phyloP scores from a whole-genome alignment of 2,888 invertebrate genomes.

The Epiblema foenella region DNA sequence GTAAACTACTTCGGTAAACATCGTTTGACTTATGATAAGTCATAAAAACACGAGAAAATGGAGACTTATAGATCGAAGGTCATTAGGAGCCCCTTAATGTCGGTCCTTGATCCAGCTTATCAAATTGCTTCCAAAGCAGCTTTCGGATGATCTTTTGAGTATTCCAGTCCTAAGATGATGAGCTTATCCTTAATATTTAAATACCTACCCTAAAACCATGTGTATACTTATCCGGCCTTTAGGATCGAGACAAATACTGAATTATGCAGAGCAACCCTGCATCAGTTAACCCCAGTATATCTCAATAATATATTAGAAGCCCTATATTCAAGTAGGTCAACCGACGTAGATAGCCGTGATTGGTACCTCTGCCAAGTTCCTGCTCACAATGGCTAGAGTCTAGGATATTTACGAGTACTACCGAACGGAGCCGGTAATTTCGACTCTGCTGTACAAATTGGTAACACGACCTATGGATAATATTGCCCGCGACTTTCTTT shows the following conservation, averaged over 20 bases:
- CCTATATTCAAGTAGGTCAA: conserved; percentile 43
- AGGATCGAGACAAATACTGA: conserved; percentile 31
- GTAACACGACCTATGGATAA: background rate
- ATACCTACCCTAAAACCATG: conserved; percentile 12
- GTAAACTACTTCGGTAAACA: too few relatives aligned
- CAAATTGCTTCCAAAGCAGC: background rate
- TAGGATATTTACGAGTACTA: conserved; percentile 43
- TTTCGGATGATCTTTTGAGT: background rate
- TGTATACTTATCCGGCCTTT: conserved; percentile 11
- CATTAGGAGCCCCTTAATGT: too few relatives aligned
- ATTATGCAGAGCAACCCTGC: conserved; percentile 30
- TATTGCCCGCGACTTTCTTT: too few relatives aligned
- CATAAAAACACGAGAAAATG: too few relatives aligned
- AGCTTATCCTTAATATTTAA: conserved; percentile 10
- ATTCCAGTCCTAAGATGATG: background rate
- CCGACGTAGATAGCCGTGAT: conserved; percentile 43
- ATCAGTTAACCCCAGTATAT: conserved; percentile 32
- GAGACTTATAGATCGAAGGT: too few relatives aligned
- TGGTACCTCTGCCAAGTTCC: conserved; percentile 54
- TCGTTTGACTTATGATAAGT: too few relatives aligned
- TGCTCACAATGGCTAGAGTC: conserved; percentile 53
- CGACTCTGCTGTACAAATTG: conserved; percentile 6
- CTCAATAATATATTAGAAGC: conserved; percentile 31
- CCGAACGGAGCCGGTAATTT: conserved; percentile 11
- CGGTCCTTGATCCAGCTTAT: background rate